Evolutionary conservation across 2,797 vertebrate species (phyloP).

Genomic region (Mareca penelope): DNA sequence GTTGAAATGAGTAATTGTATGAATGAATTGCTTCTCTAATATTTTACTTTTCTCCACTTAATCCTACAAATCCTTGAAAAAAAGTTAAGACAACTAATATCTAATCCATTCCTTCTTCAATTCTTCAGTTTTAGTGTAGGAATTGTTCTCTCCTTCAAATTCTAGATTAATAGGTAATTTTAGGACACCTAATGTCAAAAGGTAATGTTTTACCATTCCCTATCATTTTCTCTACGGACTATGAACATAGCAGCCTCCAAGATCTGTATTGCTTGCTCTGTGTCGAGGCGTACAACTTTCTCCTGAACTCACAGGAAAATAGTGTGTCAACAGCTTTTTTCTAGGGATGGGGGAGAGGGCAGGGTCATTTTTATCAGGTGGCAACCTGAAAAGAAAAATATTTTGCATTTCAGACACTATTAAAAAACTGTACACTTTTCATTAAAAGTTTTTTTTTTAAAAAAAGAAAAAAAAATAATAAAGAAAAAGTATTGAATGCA

Average conservation of each 20-base stretch:
- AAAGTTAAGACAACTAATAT: background rate
- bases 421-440: background rate
- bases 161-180: background rate
- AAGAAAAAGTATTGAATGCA: background rate
- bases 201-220: background rate
- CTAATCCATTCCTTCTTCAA: background rate
- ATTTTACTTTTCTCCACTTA: background rate
- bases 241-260: background rate
- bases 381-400: fast-evolving
- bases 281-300: fast-evolving
- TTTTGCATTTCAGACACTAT: background rate
- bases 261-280: background rate
- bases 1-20: background rate
- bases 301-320: background rate
- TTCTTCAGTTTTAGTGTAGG: background rate
- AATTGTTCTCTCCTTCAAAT: background rate
- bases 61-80: background rate
- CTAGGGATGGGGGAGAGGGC: background rate
- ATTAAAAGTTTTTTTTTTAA: background rate
- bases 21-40: background rate
- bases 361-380: background rate
- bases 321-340: background rate
- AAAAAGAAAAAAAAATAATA: background rate
- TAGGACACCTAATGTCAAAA: background rate
- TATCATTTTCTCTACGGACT: background rate